Percentiles rank a stretch among this genome's conserved stretches.
phyloP scores from a whole-genome alignment of 2,888 invertebrate genomes.

The Luperina nickerlii region DNA sequence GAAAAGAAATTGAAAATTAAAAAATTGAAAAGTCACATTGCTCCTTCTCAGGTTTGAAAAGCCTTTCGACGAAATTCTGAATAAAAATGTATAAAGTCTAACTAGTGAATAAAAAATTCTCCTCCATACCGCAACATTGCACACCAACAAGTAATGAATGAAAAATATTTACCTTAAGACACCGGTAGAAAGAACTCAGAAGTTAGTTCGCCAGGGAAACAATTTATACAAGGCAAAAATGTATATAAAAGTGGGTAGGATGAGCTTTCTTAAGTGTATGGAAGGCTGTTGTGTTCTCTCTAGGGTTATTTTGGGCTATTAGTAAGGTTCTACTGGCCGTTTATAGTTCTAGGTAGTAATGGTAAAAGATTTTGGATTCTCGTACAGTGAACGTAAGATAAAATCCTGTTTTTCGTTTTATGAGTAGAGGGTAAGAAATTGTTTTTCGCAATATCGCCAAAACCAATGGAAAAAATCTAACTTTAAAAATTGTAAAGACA shows the following conservation, averaged over 20 bases:
- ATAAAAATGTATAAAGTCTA: neutral
- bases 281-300: conserved; percentile 38
- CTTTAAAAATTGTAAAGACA: neutral
- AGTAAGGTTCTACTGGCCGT: conserved; percentile 18
- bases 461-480: neutral
- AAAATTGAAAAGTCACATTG: neutral
- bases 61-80: neutral
- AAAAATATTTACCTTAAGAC: conserved; percentile 53
- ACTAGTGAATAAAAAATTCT: conserved; percentile 9
- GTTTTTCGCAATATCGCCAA: neutral
- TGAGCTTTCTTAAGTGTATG: conserved; percentile 44
- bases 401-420: conserved; percentile 5
- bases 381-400: neutral
- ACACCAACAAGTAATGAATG: conserved; percentile 47
- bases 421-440: neutral
- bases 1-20: neutral
- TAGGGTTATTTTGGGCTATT: conserved; percentile 13
- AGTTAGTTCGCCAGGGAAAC: conserved; percentile 43
- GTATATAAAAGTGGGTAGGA: conserved; percentile 40
- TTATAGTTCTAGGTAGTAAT: conserved; percentile 14
- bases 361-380: conserved; percentile 22
- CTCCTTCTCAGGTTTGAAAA: neutral
- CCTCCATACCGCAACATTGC: conserved; percentile 17
- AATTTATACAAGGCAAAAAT: conserved; percentile 54
- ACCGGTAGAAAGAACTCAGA: conserved; percentile 38